Percentiles rank a stretch among this genome's conserved stretches.
phyloP scores from a whole-genome alignment of 2,113 vertebrate genomes.

The Phocoena sinus region DNA sequence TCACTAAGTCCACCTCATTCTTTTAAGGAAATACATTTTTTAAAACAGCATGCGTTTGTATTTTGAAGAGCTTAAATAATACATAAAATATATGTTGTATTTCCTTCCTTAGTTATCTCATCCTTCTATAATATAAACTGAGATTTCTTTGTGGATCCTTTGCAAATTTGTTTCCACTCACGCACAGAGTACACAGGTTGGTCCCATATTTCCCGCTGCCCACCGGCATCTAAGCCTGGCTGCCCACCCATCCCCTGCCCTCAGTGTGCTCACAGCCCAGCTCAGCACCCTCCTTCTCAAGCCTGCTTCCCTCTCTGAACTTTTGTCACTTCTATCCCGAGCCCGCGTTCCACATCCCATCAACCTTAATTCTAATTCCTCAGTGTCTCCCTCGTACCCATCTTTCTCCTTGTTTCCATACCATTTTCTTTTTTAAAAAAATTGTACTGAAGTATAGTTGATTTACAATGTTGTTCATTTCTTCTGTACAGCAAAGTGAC shows the following conservation, averaged over 20 bases:
- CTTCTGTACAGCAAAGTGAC: not conserved
- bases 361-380: not conserved
- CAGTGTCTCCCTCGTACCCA: accelerated
- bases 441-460: too few species aligned
- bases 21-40: conserved; percentile 11
- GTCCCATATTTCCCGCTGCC: not conserved
- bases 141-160: not conserved
- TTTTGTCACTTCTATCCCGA: not conserved
- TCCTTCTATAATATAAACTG: not conserved
- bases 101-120: not conserved
- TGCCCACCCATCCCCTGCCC: accelerated
- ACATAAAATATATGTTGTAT: not conserved
- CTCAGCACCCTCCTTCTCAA: not conserved
- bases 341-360: accelerated
- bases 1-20: not conserved
- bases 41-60: not conserved
- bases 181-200: not conserved
- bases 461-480: not conserved
- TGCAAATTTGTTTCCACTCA: not conserved
- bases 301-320: not conserved
- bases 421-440: not conserved
- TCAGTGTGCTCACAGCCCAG: not conserved
- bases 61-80: conserved; percentile 36
- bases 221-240: accelerated
- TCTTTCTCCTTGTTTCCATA: not conserved